Conservation (phyloP, 2,113 vertebrate species). For the Ophiodon elongatus region DNA sequence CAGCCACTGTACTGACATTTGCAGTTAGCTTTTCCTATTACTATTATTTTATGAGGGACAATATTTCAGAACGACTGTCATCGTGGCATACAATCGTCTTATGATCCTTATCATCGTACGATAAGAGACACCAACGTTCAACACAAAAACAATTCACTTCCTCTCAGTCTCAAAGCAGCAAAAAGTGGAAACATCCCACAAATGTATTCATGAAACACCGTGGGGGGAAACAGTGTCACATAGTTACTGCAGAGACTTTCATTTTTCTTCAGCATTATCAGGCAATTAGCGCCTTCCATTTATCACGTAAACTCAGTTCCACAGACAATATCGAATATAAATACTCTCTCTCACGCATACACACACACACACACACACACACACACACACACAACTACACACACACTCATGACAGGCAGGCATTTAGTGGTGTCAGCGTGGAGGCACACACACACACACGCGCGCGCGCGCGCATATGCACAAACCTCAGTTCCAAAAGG, state of each 20-base stretch:
- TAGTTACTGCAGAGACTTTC: conserved; percentile 33
- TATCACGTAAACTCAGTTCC: conserved; percentile 36
- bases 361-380: conserved; percentile 4
- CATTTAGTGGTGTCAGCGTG: conserved; percentile 23
- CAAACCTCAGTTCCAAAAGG: conserved; percentile 37
- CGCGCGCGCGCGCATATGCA: not conserved
- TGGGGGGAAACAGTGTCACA: conserved; percentile 40
- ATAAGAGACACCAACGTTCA: conserved; percentile 13
- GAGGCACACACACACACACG: conserved; percentile 1
- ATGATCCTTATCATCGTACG: not conserved
- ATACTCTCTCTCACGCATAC: not conserved
- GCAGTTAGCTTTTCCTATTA: not conserved
- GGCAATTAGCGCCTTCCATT: conserved; percentile 62
- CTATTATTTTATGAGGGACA: not conserved
- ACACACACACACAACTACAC: conserved; percentile 2
- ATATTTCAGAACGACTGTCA: not conserved
- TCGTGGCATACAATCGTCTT: not conserved
- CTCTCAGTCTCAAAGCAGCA: conserved; percentile 28
- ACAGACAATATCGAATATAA: conserved; percentile 54
- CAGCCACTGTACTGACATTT: not conserved
- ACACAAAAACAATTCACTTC: conserved; percentile 6
- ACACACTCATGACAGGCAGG: conserved; percentile 29
- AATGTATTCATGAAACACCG: conserved; percentile 54
- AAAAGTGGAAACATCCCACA: conserved; percentile 37
- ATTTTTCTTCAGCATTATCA: conserved; percentile 59